Conservation (phyloP, 2,888 invertebrate genomes). For the Tanytarsus gracilentus region DNA sequence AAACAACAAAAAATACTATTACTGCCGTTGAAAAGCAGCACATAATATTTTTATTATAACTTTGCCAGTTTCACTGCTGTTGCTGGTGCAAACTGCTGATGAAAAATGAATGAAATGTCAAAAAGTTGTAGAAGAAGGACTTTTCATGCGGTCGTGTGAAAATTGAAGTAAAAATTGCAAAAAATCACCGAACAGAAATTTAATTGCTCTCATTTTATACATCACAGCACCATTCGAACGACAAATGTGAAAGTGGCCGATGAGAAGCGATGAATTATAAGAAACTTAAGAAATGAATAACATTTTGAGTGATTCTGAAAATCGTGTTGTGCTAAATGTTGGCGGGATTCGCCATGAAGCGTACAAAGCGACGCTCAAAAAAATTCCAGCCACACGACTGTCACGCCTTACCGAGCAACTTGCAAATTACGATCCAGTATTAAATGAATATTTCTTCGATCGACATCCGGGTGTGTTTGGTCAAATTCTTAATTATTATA, state of each 20-base stretch:
- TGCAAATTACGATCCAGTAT: slow-evolving; percentile 80
- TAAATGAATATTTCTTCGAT: slow-evolving; percentile 84
- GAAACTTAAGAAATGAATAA: slow-evolving; percentile 20
- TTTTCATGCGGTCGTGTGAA: neutral
- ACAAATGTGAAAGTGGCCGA: neutral
- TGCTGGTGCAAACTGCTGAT: no score
- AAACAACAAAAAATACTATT: no score
- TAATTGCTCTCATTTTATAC: no score
- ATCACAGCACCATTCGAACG: no score
- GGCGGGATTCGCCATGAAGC: slow-evolving; percentile 47
- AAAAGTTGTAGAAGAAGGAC: no score
- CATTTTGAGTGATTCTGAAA: slow-evolving; percentile 26
- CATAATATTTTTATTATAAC: no score
- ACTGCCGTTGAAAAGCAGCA: no score
- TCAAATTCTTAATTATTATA: slow-evolving; percentile 80
- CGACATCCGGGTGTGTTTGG: slow-evolving; percentile 84
- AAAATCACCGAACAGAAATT: neutral
- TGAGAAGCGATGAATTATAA: slow-evolving; percentile 8
- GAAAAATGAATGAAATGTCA: no score
- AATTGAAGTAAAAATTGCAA: neutral
- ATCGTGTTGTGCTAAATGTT: slow-evolving; percentile 27
- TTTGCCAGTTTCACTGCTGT: no score
- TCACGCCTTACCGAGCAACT: slow-evolving; percentile 75
- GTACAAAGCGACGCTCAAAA: slow-evolving; percentile 73
- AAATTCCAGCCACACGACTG: slow-evolving; percentile 78